Percentiles rank a stretch among this genome's conserved stretches.
Conservation (phyloP, 2,888 invertebrate species). For the Hirtodrosophila alboralis region DNA sequence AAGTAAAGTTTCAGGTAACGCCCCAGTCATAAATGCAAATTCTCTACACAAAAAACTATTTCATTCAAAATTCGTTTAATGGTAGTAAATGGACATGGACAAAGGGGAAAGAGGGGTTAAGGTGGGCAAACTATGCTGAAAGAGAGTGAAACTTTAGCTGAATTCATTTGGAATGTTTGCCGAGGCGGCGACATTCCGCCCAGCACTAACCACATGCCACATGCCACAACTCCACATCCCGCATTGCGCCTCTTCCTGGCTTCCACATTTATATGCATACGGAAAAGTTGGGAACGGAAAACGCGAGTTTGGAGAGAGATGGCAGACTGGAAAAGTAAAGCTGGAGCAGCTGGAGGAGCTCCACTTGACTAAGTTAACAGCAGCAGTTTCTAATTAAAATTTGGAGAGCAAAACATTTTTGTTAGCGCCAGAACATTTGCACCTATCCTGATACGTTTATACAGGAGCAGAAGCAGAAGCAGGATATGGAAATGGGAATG, state of each 20-base stretch:
- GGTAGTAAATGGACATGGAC: slow-evolving; percentile 1
- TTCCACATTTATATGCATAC: slow-evolving; percentile 72
- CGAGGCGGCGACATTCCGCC: slow-evolving; percentile 32
- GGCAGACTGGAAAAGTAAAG: not conserved
- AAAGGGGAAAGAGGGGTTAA: too few relatives aligned
- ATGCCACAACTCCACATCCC: not conserved
- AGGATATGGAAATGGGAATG: slow-evolving; percentile 8
- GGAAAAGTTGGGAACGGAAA: slow-evolving; percentile 53
- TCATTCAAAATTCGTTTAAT: slow-evolving; percentile 59
- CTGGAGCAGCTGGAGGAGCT: slow-evolving; percentile 6
- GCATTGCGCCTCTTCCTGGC: not conserved
- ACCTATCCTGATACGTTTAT: slow-evolving; percentile 29
- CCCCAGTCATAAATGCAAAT: slow-evolving; percentile 69
- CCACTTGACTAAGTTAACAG: slow-evolving; percentile 71
- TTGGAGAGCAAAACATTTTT: slow-evolving; percentile 52
- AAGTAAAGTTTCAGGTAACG: slow-evolving; percentile 24
- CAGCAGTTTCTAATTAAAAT: slow-evolving; percentile 76
- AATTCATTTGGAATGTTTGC: slow-evolving; percentile 61
- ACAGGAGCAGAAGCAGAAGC: slow-evolving; percentile 3
- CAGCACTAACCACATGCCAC: not conserved
- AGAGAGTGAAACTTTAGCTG: slow-evolving; percentile 31
- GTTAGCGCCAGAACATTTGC: slow-evolving; percentile 44
- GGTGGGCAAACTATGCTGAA: slow-evolving; percentile 1
- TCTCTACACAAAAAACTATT: slow-evolving; percentile 58
- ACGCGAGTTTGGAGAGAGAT: slow-evolving; percentile 23